A percentile compares a stretch with the other conserved stretches of the same genome.
Evolutionary conservation across 2,797 vertebrate genomes (phyloP).

Genomic region (Dendrocincla fuliginosa): DNA sequence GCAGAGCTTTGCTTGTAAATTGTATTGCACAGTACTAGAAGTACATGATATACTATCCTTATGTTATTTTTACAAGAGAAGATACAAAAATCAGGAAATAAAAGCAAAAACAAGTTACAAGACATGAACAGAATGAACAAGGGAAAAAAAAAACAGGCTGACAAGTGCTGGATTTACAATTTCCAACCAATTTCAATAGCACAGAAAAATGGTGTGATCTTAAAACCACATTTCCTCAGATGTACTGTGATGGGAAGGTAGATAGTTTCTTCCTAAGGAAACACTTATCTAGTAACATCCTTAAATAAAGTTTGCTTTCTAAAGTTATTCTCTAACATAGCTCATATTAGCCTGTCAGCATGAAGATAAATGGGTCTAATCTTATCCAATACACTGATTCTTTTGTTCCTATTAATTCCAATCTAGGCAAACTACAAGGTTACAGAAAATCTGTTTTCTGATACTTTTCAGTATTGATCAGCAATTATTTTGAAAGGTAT

Average conservation of each 20-base stretch:
- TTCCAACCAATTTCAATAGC: neutral
- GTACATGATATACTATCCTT: fast-evolving
- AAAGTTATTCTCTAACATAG: neutral
- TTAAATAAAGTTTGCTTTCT: neutral
- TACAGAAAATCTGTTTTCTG: conserved; percentile 9
- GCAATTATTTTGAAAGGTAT: neutral
- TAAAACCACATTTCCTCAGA: neutral
- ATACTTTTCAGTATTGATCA: conserved; percentile 10
- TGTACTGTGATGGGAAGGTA: neutral
- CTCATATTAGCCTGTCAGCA: neutral
- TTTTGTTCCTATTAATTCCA: conserved; percentile 25
- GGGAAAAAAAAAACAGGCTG: neutral
- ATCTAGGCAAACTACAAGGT: neutral
- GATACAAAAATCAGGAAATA: neutral
- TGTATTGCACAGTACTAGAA: neutral
- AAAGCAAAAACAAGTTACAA: neutral
- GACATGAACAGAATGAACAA: neutral
- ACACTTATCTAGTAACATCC: neutral
- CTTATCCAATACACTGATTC: neutral
- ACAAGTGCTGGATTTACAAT: neutral
- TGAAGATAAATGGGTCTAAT: conserved; percentile 4
- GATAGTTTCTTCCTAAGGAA: neutral
- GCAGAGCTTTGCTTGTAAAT: neutral
- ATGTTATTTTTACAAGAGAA: neutral
- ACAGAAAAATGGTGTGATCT: neutral